These are phyloP conservation scores for Melanocharis versteri DNA, from an alignment of 2,113 vertebrate species.

Conservation along the genomic window DNA sequence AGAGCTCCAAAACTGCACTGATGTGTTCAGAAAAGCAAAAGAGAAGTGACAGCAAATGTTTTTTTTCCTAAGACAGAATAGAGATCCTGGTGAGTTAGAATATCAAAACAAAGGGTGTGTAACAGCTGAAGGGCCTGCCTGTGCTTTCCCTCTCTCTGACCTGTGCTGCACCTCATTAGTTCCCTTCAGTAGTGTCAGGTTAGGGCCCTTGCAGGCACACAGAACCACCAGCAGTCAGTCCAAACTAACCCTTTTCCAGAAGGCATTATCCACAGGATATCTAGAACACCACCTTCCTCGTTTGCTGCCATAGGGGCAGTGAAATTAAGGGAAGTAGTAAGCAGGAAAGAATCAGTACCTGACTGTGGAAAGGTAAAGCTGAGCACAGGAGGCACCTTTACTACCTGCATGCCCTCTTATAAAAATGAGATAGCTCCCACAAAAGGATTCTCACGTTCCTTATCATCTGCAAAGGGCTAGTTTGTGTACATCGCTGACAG, in stretches of 20 bases:
- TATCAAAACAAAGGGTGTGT: not conserved
- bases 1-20: not conserved
- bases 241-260: not conserved
- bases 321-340: not conserved
- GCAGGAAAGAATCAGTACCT: not conserved
- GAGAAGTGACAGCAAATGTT: not conserved
- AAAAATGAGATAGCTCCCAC: not conserved
- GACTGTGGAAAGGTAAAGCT: not conserved
- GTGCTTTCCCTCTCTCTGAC: not conserved
- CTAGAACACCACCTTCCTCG: not conserved
- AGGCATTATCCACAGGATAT: not conserved
- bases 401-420: not conserved
- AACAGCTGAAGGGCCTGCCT: not conserved
- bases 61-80: not conserved
- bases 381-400: not conserved
- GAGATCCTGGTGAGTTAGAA: not conserved
- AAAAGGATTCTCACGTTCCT: not conserved
- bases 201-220: not conserved
- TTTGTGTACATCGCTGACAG: not conserved
- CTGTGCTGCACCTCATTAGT: not conserved
- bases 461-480: not conserved
- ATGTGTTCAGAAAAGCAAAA: not conserved
- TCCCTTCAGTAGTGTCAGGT: not conserved
- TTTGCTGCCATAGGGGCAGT: not conserved
- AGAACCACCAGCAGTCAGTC: not conserved